These are phyloP conservation scores for Ametastegia equiseti DNA, from an alignment of 2,888 invertebrate genomes.

Conservation along the genomic window DNA sequence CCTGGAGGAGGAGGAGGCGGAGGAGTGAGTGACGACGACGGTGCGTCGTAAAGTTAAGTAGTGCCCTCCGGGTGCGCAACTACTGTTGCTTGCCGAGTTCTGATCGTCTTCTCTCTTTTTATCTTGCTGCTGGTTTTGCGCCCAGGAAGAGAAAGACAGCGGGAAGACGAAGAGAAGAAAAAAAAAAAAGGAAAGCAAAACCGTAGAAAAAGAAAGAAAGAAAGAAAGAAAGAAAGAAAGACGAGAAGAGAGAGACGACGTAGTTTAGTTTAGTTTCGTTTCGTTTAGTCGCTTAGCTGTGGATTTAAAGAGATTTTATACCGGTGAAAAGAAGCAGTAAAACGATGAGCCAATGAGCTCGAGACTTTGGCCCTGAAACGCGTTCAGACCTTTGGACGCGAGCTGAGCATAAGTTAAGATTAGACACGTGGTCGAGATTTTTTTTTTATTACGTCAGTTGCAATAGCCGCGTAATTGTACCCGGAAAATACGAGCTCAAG, in stretches of 20 bases:
- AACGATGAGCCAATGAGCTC: constrained; percentile 59
- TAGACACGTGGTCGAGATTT: constrained; percentile 16
- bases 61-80: constrained; percentile 56
- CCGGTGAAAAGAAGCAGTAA: constrained; percentile 56
- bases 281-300: constrained; percentile 56
- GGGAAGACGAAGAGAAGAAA: not conserved
- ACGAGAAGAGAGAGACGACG: constrained; percentile 9
- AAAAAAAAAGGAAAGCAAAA: not conserved
- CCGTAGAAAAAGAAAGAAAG: constrained; percentile 17
- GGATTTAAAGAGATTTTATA: constrained; percentile 64
- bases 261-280: constrained; percentile 55
- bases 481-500: not conserved
- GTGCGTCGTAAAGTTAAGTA: constrained; percentile 66
- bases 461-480: not conserved
- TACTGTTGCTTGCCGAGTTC: constrained; percentile 31
- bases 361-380: not conserved
- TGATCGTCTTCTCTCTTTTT: constrained; percentile 29
- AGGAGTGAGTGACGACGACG: constrained; percentile 27
- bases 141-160: not conserved
- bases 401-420: constrained; percentile 46
- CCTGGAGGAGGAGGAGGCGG: constrained; percentile 37
- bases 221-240: not conserved
- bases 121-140: not conserved
- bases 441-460: not conserved
- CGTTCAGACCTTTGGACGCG: constrained; percentile 43